phyloP scores from a whole-genome alignment of 2,113 vertebrate genomes.

The Peromyscus californicus region DNA sequence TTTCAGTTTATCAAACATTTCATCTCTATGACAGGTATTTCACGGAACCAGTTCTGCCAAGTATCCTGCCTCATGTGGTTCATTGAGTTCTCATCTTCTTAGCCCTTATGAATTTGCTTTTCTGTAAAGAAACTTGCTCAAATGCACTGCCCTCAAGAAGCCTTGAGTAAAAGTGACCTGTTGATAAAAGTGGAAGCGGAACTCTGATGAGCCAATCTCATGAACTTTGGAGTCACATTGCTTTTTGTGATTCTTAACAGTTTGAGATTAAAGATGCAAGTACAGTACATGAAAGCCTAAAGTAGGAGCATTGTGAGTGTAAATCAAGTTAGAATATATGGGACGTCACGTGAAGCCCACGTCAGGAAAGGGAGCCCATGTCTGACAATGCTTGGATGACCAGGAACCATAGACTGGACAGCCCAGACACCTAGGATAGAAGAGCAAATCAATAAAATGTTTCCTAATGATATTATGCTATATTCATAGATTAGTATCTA shows the following conservation, averaged over 20 bases:
- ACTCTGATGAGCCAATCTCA: not conserved
- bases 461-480: not conserved
- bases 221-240: not conserved
- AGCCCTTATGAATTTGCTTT: not conserved
- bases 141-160: not conserved
- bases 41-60: fast-evolving
- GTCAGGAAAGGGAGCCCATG: not conserved
- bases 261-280: not conserved
- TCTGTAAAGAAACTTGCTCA: not conserved
- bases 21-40: not conserved
- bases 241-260: not conserved
- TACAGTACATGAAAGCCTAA: not conserved
- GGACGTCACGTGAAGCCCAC: fast-evolving
- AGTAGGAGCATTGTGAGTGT: not conserved
- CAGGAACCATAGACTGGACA: not conserved
- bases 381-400: not conserved
- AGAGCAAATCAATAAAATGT: not conserved
- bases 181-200: not conserved
- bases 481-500: not conserved
- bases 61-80: too few relatives aligned
- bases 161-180: fast-evolving
- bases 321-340: fast-evolving
- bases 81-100: not conserved
- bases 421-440: not conserved
- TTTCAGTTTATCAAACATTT: not conserved